Percentiles rank a stretch among this genome's conserved stretches.
Evolutionary conservation across 2,888 invertebrate genomes (phyloP).

Genomic region (Caenorhabditis wallacei): DNA sequence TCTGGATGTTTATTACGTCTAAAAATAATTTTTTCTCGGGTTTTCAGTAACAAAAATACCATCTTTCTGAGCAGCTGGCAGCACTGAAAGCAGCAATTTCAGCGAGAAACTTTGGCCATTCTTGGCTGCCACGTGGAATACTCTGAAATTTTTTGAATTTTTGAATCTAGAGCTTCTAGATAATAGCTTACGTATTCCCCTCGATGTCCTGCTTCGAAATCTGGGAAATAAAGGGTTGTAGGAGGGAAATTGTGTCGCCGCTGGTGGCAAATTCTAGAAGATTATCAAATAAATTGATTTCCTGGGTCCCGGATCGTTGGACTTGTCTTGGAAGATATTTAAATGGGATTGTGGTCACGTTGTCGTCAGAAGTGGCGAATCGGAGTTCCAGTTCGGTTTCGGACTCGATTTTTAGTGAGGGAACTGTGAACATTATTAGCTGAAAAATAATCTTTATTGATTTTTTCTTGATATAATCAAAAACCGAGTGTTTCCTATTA

Average conservation of each 20-base stretch:
- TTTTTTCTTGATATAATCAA: too few relatives aligned
- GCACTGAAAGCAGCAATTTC: slow-evolving; percentile 79
- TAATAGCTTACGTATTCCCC: slow-evolving; percentile 62
- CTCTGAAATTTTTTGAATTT: slow-evolving; percentile 61
- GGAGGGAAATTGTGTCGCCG: slow-evolving; percentile 66
- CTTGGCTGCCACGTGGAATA: slow-evolving; percentile 76
- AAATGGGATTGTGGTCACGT: slow-evolving; percentile 63
- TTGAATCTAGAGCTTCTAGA: neutral
- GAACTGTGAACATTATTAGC: slow-evolving; percentile 69
- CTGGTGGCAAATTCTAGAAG: slow-evolving; percentile 69
- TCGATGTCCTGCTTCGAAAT: slow-evolving; percentile 62
- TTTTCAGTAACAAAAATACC: slow-evolving; percentile 32
- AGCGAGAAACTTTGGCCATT: slow-evolving; percentile 78
- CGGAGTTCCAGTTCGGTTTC: slow-evolving; percentile 43
- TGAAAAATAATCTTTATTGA: too few relatives aligned
- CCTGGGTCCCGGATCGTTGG: slow-evolving; percentile 26
- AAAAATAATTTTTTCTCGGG: slow-evolving; percentile 8
- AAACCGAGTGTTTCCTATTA: slow-evolving; percentile 34
- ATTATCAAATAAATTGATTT: slow-evolving; percentile 52
- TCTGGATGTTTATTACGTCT: slow-evolving; percentile 71
- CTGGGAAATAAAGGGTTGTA: slow-evolving; percentile 63
- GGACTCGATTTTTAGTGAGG: slow-evolving; percentile 39
- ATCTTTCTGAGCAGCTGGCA: slow-evolving; percentile 57
- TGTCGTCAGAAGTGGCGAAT: slow-evolving; percentile 50
- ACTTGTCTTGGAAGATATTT: slow-evolving; percentile 57